These are phyloP conservation scores for Symphodus melops DNA, from an alignment of 2,113 vertebrate species.

Conservation along the genomic window DNA sequence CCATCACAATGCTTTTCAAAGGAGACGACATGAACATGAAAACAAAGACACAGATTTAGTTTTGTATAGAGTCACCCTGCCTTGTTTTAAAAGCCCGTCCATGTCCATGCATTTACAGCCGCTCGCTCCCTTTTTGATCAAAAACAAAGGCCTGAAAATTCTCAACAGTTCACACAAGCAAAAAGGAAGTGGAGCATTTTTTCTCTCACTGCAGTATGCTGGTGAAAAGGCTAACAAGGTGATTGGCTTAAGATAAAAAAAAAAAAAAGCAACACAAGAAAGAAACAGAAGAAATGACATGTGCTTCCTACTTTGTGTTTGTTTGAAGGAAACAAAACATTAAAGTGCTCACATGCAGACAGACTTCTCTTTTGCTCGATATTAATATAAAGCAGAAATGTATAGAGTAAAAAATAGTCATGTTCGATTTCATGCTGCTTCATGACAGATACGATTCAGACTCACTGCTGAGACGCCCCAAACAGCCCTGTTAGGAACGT, in stretches of 20 bases:
- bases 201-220: slow-evolving; percentile 74
- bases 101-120: slow-evolving; percentile 12
- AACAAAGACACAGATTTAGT: slow-evolving; percentile 52
- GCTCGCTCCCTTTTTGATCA: slow-evolving; percentile 4
- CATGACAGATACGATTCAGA: slow-evolving; percentile 46
- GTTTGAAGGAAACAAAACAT: slow-evolving; percentile 45
- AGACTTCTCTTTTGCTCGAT: slow-evolving; percentile 54
- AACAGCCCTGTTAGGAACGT: slow-evolving; percentile 44
- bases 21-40: slow-evolving; percentile 45
- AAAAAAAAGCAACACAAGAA: slow-evolving; percentile 29
- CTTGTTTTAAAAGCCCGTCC: slow-evolving; percentile 16
- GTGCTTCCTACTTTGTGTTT: slow-evolving; percentile 53
- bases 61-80: slow-evolving; percentile 32
- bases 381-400: slow-evolving; percentile 14
- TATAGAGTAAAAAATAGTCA: slow-evolving; percentile 48
- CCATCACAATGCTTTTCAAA: slow-evolving; percentile 31
- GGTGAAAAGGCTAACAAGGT: slow-evolving; percentile 80
- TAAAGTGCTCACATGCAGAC: slow-evolving; percentile 80
- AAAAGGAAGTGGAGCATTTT: slow-evolving; percentile 51
- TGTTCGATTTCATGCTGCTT: slow-evolving; percentile 53
- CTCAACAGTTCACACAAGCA: slow-evolving; percentile 50
- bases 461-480: slow-evolving; percentile 35
- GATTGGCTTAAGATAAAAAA: slow-evolving; percentile 68
- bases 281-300: slow-evolving; percentile 51
- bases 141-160: slow-evolving; percentile 54